phyloP scores from a whole-genome alignment of 2,888 invertebrate genomes.

The Ophraella communa region DNA sequence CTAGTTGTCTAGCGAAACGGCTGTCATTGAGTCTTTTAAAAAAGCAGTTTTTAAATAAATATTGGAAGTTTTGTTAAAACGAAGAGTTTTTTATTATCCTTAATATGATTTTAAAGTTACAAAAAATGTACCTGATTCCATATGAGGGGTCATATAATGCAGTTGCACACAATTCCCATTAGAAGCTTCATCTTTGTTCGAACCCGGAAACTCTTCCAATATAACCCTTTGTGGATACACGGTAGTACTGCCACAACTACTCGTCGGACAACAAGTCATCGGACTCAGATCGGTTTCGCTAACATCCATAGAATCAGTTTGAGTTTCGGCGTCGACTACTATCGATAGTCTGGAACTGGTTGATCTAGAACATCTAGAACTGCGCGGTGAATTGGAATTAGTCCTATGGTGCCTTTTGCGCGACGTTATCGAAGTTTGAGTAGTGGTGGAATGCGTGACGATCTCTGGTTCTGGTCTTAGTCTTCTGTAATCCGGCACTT shows the following conservation, averaged over 20 bases:
- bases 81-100: no score
- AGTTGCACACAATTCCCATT: conserved; percentile 58
- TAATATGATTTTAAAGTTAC: conserved; percentile 1
- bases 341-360: conserved; percentile 53
- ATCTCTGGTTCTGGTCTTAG: conserved; percentile 65
- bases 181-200: conserved; percentile 46
- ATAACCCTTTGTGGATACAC: conserved; percentile 56
- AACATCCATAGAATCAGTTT: conserved; percentile 70
- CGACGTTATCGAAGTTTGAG: conserved; percentile 56
- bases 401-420: conserved; percentile 68
- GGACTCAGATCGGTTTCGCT: conserved; percentile 68
- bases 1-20: no score
- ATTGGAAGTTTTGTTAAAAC: no score
- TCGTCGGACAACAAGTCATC: conserved; percentile 55
- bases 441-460: conserved; percentile 57
- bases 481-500: conserved; percentile 67
- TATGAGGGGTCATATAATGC: conserved; percentile 55
- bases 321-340: conserved; percentile 69
- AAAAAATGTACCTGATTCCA: conserved; percentile 54
- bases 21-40: no score
- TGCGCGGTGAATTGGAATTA: conserved; percentile 65
- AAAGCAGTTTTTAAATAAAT: no score
- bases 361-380: conserved; percentile 51
- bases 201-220: conserved; percentile 51
- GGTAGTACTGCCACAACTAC: conserved; percentile 37